Evolutionary conservation across 2,113 vertebrate genomes (phyloP).

Genomic region (Struthidea cinerea): DNA sequence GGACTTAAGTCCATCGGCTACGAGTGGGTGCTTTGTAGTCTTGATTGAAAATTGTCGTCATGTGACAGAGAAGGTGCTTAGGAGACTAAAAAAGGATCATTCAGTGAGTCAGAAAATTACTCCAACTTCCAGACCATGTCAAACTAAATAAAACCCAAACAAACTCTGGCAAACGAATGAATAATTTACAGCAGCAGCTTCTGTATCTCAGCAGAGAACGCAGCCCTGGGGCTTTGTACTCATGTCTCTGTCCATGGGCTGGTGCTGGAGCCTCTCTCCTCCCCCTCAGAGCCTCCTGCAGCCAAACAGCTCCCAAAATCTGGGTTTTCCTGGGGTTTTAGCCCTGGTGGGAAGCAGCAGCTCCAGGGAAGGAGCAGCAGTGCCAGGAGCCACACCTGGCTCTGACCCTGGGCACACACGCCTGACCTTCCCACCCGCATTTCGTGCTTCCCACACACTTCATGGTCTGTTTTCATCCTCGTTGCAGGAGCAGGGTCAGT

Average conservation of each 20-base stretch:
- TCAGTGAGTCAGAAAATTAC: conserved; percentile 62
- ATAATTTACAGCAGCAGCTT: conserved; percentile 17
- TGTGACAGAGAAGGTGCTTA: conserved; percentile 23
- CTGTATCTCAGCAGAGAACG: background rate
- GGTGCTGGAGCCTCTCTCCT: background rate
- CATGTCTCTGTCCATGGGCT: background rate
- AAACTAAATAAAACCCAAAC: conserved; percentile 49
- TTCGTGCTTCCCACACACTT: background rate
- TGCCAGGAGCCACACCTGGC: background rate
- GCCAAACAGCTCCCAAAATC: fast-evolving
- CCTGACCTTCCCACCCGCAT: fast-evolving
- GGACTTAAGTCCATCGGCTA: background rate
- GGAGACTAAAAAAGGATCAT: conserved; percentile 35
- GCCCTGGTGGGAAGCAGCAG: background rate
- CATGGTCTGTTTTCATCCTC: fast-evolving
- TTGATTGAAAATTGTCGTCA: conserved; percentile 33
- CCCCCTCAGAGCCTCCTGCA: background rate
- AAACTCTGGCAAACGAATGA: conserved; percentile 22
- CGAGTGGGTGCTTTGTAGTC: background rate
- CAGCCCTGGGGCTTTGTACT: background rate
- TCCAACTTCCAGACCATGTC: conserved; percentile 33
- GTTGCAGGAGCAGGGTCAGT: fast-evolving
- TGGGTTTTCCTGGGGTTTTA: fast-evolving
- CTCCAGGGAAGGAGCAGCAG: background rate
- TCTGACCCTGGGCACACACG: fast-evolving